Evolutionary conservation across 2,888 invertebrate species (phyloP).

Genomic region (Ypsolopha scabrella): DNA sequence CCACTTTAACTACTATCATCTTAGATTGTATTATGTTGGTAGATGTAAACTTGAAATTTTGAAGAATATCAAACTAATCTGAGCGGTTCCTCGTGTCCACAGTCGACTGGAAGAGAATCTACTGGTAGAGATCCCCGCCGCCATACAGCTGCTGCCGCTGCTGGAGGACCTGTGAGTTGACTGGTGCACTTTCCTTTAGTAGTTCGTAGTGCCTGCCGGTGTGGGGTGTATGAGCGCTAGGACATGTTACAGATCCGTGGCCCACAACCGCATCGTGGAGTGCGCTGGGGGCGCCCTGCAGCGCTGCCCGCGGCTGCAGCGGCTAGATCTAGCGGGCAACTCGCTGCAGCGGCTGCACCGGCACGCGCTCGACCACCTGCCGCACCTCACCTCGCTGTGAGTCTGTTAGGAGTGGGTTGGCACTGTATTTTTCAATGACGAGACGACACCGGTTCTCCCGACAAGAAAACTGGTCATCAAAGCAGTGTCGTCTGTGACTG

Average conservation of each 20-base stretch:
- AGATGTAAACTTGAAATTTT: too few relatives aligned
- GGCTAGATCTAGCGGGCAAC: conserved; percentile 87
- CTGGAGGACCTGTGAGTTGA: conserved; percentile 89
- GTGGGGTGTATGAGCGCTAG: too few relatives aligned
- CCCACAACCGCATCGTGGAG: conserved; percentile 84
- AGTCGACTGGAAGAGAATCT: conserved; percentile 57
- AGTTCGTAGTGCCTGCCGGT: conserved; percentile 6
- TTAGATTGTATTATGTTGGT: too few relatives aligned
- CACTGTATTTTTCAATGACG: too few relatives aligned
- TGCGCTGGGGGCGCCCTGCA: conserved; percentile 75
- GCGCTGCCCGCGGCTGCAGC: conserved; percentile 75
- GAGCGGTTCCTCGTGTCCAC: conserved; percentile 6
- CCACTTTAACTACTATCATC: too few relatives aligned
- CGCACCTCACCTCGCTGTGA: conserved; percentile 65
- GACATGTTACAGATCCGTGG: conserved; percentile 79
- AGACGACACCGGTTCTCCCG: too few relatives aligned
- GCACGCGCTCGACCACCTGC: conserved; percentile 80
- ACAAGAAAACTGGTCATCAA: too few relatives aligned
- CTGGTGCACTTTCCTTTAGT: not conserved
- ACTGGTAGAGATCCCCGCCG: conserved; percentile 78
- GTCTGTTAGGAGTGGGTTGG: too few relatives aligned
- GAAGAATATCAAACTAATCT: too few relatives aligned
- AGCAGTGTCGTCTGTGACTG: too few relatives aligned
- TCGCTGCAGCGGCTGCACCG: conserved; percentile 79
- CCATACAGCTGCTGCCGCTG: conserved; percentile 78